Evolutionary conservation across 2,888 invertebrate species (phyloP).

Genomic region (Fragum whitleyi): DNA sequence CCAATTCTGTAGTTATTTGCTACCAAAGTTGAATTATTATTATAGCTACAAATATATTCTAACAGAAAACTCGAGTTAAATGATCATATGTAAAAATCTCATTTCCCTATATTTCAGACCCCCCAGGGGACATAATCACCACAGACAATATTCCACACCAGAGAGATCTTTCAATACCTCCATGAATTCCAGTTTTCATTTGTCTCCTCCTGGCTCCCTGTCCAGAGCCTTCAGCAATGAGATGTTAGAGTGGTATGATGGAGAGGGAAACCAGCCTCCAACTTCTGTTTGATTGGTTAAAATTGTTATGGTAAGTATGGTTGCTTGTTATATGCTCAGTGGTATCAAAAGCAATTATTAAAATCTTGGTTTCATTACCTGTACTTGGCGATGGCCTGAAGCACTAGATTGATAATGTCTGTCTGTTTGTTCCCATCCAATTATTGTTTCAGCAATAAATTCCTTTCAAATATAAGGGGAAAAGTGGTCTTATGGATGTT

Average conservation of each 20-base stretch:
- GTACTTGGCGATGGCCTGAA: not conserved
- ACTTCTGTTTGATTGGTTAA: conserved; percentile 59
- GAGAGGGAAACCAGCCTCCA: conserved; percentile 56
- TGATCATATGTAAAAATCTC: no score
- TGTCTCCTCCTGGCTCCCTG: conserved; percentile 78
- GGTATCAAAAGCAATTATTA: not conserved
- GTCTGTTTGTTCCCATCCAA: no score
- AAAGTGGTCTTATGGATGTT: no score
- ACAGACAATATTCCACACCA: conserved; percentile 62
- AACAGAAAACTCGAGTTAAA: no score
- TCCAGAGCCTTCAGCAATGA: conserved; percentile 87
- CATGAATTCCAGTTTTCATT: conserved; percentile 57
- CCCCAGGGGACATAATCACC: conserved; percentile 36
- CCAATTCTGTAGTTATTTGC: no score
- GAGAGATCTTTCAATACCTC: conserved; percentile 39
- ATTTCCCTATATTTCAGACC: conserved; percentile 20
- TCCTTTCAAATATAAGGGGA: no score
- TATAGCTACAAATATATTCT: no score
- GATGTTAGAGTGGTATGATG: conserved; percentile 87
- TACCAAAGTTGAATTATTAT: no score
- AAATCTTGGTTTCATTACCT: not conserved
- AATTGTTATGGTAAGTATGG: not conserved
- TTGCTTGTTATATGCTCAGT: not conserved
- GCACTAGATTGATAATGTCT: no score
- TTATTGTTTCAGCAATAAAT: no score